Percentiles rank a stretch among this genome's conserved stretches.
Evolutionary conservation across 2,113 vertebrate species (phyloP).

Genomic region (Hemiprocne comata): DNA sequence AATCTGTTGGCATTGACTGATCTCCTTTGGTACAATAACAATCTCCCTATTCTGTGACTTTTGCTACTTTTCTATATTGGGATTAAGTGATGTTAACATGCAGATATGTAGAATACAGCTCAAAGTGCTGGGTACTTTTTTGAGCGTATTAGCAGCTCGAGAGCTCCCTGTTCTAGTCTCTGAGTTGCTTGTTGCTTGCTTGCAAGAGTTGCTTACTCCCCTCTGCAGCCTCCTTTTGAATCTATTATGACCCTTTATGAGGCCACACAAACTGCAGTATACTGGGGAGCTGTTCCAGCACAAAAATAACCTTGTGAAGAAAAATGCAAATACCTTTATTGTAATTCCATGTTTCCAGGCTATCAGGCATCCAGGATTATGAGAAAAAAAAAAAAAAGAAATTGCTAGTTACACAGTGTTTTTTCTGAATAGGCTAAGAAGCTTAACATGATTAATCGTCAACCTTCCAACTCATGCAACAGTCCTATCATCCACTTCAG

Average conservation of each 20-base stretch:
- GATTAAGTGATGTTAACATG: not conserved
- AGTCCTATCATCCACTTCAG: not conserved
- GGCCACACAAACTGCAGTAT: not conserved
- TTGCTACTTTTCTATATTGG: not conserved
- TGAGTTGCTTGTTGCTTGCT: not conserved
- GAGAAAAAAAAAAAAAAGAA: not conserved
- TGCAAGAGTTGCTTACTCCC: no score
- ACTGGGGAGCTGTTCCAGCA: not conserved
- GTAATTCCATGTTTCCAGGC: not conserved
- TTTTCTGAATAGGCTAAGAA: not conserved
- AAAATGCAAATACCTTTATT: not conserved
- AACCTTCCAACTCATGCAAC: not conserved
- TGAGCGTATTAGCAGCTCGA: not conserved
- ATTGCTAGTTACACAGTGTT: not conserved
- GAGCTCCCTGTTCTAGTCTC: not conserved
- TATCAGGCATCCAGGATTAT: not conserved
- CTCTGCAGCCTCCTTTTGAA: not conserved
- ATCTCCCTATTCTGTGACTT: not conserved
- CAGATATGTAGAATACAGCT: not conserved
- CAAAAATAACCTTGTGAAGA: not conserved
- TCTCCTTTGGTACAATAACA: not conserved
- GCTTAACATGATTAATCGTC: not conserved
- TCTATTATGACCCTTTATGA: not conserved
- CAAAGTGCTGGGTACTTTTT: not conserved
- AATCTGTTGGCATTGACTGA: not conserved